Evolutionary conservation across 64 coral and sea anemone genomes (phyloP), one percentile per base, ranked within the genome.

Genomic region (Montipora capricornis): DNA sequence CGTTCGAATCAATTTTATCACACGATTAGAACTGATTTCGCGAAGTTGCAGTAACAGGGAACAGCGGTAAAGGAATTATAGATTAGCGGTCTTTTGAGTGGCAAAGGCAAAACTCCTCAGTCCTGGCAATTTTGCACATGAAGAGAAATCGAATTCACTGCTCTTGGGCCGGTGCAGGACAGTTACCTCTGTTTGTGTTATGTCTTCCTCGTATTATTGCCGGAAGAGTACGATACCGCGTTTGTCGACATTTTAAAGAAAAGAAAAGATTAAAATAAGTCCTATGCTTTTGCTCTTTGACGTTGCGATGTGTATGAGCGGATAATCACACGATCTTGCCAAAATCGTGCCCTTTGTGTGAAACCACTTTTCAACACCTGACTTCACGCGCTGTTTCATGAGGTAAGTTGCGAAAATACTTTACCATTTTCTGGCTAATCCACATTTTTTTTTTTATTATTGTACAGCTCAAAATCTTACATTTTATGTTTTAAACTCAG

Each of bases 121-220:
- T 37, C 37, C 37, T 37, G 37, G 37, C 37, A 37, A 37, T 37
- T 37, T 37, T 37, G 37, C 37, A 37, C 37, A 37, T 37, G 37
- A 37, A 57, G 53, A 57, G 11, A 6, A 57, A 57, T 57, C 53
- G 55, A 11, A 29, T 13, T 66, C 29, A 64, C 79, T 58, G 79
- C 3, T 70, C 5, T 20, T 8, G 17, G 44, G 52, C 22, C 52
- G 58, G 29, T 66, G 53, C 37, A 57, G 53, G 53, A 11, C 6
- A 11, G 6, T 57, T 84, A 68, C 51, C 4, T 86, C 82, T 86
- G 82, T 86, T 86, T 71, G 16, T 86, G 82, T 86, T 86, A 13
- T 86, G 62, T 70, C 82, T 62, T 24, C 44, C 55, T 86, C 82
- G 44, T 37, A 68, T 47, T 76, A 46, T 15, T 76, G 37, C 37